Conservation (phyloP, 2,113 vertebrate genomes). For the Eulemur rufifrons region DNA sequence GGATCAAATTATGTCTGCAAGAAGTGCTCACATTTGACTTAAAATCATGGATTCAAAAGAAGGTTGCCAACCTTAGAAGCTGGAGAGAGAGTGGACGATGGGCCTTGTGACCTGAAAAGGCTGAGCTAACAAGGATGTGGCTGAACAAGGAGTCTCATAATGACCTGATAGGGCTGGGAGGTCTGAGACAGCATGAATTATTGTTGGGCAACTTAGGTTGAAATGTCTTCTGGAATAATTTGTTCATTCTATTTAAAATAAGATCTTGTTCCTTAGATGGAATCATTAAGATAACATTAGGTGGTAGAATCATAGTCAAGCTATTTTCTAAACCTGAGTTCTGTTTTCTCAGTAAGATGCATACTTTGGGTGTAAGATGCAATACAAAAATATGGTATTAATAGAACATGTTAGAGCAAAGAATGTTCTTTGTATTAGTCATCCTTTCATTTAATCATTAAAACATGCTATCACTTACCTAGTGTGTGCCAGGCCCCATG, state of each 20-base stretch:
- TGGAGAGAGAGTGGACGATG: neutral
- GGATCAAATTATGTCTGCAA: neutral
- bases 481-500: no score
- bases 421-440: neutral
- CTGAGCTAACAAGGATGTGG: neutral
- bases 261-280: neutral
- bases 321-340: neutral
- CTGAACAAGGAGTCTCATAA: neutral
- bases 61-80: neutral
- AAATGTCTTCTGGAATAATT: neutral
- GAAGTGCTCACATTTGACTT: neutral
- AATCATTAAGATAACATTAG: neutral
- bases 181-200: neutral
- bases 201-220: neutral
- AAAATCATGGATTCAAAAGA: neutral
- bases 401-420: neutral
- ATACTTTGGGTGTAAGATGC: neutral
- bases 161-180: rapidly evolving
- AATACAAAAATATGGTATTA: neutral
- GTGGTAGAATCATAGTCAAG: neutral
- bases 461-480: neutral
- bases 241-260: neutral
- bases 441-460: neutral
- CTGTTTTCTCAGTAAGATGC: neutral
- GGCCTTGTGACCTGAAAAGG: neutral